phyloP scores from a whole-genome alignment of 2,113 vertebrate genomes.

The Pomatorhinus ruficollis region DNA sequence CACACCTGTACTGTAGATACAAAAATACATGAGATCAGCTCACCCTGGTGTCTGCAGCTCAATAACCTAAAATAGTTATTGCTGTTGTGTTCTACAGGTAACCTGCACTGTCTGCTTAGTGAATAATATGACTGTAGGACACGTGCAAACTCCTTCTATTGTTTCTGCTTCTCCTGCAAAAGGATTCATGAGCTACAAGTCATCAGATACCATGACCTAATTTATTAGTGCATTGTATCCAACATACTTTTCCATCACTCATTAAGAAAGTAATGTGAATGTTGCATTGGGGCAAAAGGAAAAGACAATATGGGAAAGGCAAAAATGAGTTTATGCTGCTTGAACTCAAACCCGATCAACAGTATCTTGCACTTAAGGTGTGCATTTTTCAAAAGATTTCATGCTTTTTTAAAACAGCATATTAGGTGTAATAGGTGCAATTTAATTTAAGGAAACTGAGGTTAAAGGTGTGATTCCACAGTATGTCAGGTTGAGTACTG shows the following conservation, averaged over 20 bases:
- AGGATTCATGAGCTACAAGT: background rate
- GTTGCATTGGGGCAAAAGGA: background rate
- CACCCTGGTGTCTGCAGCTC: background rate
- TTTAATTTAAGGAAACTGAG: background rate
- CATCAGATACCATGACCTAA: background rate
- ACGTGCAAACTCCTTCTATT: background rate
- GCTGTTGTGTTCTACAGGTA: background rate
- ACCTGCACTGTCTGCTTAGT: background rate
- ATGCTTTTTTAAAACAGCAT: background rate
- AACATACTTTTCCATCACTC: background rate
- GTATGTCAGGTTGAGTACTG: background rate
- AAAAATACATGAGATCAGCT: background rate
- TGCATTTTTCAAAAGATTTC: background rate
- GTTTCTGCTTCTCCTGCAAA: background rate
- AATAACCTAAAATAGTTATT: background rate
- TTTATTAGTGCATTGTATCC: background rate
- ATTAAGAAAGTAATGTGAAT: background rate
- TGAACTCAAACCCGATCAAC: background rate
- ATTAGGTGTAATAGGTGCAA: background rate
- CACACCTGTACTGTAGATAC: background rate
- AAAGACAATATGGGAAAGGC: background rate
- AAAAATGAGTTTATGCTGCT: background rate
- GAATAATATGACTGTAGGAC: fast-evolving
- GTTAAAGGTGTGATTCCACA: background rate
- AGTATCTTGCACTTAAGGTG: background rate